Base-by-base conservation (phyloP, 1,140 invertebrate species). In the Bombus polaris region DNA sequence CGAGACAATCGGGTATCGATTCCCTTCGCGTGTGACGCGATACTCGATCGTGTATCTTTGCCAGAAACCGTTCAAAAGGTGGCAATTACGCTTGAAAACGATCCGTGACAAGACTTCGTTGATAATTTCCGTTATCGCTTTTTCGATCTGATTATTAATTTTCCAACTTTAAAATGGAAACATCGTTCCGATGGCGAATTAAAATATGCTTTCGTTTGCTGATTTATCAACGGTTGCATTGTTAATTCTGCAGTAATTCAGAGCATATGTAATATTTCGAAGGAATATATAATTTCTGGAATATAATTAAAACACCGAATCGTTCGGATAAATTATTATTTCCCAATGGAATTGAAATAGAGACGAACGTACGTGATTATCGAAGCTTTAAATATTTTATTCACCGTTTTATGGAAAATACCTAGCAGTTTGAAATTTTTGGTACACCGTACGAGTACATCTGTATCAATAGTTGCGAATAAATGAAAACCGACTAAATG, bases 1-100 rank as follows among this genome's bases (percentile, higher is more conserved):
- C 22, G 25, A 65, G 35, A 78, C 77, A 83, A 87, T 90, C 37
- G 42, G 10, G 28, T 90, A 89, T 90, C 77, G 88, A 90, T 89
- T 77, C 25, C 59, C 18, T 74, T 12, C 22, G 18, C 25, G 59
- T 74, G 83, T 72, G 47, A 53, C 47, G 22, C 47, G 47, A 22
- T 18, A 8, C 47, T 53, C 47, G 47, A 53, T 53, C 18, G 47
- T 2, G 18, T 22, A 53, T 53, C 47, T 53, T 53, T 53, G 47
- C 47, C 47, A 53, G 47, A 53, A 53, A 53, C 18, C 6, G 47
- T 22, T 53, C 18, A 8, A 53, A 53, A 53, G 47, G 18, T 18
- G 47, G 47, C 47, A 22, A 53, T 22, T 53, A 22, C 47, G 47
- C 18, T 53, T 22, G 18, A 22, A 22, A 53, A 53, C 0, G 18